Percentiles rank a stretch among this genome's conserved stretches.
Conservation (phyloP, 2,797 vertebrate genomes). For the Myotis myotis region DNA sequence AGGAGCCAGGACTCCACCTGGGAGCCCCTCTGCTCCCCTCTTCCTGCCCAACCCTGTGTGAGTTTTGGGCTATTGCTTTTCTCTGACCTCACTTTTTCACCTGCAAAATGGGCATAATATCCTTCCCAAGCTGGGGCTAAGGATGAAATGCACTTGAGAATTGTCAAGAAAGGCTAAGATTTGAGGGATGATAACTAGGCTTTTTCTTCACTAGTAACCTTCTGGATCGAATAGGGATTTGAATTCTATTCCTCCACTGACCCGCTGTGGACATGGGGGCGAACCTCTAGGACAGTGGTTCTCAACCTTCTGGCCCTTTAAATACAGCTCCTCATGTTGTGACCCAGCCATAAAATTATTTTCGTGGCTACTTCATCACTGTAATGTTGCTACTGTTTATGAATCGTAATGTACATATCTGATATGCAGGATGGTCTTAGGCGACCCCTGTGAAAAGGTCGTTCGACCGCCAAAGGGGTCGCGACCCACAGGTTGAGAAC, state of each 20-base stretch:
- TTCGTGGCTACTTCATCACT: no score
- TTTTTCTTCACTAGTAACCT: neutral
- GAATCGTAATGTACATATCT: no score
- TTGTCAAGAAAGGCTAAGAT: neutral
- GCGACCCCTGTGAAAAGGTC: no score
- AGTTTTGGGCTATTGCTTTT: neutral
- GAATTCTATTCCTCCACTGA: neutral
- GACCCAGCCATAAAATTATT: no score
- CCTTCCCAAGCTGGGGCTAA: neutral
- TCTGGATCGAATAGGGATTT: neutral
- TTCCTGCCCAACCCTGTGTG: neutral
- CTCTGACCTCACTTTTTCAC: neutral
- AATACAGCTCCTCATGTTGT: no score
- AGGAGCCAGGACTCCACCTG: neutral
- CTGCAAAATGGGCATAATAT: neutral
- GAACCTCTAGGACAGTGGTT: neutral
- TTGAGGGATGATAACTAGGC: neutral
- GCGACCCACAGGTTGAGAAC: no score
- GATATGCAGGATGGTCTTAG: no score
- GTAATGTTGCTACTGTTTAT: no score
- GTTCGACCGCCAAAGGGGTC: no score
- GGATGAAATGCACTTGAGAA: neutral
- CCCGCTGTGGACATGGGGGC: neutral
- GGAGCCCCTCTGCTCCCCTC: neutral
- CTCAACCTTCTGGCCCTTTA: no score